Base-by-base conservation (phyloP, 2,888 invertebrate genomes). In the Meta bourneti region DNA sequence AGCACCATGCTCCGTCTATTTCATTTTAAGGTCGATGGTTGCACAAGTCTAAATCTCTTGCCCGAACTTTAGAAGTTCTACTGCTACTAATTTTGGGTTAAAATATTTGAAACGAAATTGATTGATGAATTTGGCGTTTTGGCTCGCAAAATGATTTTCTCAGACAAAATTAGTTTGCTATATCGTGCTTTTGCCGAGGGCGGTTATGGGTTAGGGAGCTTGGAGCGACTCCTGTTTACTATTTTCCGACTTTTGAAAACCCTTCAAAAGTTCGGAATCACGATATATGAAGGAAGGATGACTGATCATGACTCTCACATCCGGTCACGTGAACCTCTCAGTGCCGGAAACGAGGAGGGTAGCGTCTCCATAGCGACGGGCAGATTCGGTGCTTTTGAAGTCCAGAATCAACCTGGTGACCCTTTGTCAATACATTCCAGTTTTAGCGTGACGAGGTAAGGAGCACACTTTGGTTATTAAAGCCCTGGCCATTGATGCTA, bases 251-350 rank as follows among this genome's bases (percentile, higher is more conserved):
- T 87, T 83, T 91, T 78, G 87, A 91, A 91, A 87, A 80, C 91
- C 91, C 91, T 88, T 75, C 78, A 88, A 87, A 91, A 91, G 87
- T 87, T 87, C 72, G 54, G 71, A 52, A 82, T 91, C 91, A 91
- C 87, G 91, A 87, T 19, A 89, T 69, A 51, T 70, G 85, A 85
- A 48, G 74, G 82, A 85, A 83, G 71, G 78, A 86, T 69, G 89
- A 89, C 77, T 74, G 88, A 86, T 88, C 75, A 92, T 85, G 89
- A 85, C 85, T 54, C 69, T 88, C 81, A 74, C 89, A 80, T 92
- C 92, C 92, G 92, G 89, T 92, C 92, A 92, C 92, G 92, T 92
- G 92, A 92, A 7, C 70, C 54, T 79, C 89, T 84, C 89, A 54
- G 71, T 71, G 75, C 92, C 89, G 92, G 92, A 92, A 92, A 84